Percentiles rank a stretch among this genome's conserved stretches.
phyloP scores from a whole-genome alignment of 2,888 invertebrate species.

The Graphium colonna region DNA sequence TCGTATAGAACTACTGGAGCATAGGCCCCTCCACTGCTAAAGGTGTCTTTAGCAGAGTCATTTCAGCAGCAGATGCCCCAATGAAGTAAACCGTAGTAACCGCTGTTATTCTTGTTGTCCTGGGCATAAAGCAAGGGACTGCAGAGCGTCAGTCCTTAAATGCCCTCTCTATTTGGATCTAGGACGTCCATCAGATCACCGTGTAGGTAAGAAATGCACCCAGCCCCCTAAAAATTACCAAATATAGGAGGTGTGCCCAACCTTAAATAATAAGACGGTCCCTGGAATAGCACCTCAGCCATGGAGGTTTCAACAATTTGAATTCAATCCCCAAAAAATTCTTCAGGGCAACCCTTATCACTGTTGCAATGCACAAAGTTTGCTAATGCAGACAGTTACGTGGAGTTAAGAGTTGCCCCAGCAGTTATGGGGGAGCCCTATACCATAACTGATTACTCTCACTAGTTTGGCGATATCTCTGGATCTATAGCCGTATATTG shows the following conservation, averaged over 20 bases:
- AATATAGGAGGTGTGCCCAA: neutral
- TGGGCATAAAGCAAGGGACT: constrained; percentile 20
- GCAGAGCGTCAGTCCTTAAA: neutral
- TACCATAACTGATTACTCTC: constrained; percentile 17
- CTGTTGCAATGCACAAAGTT: constrained; percentile 16
- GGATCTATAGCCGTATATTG: constrained; percentile 19
- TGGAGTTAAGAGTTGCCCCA: constrained; percentile 19
- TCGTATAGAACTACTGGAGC: constrained; percentile 9
- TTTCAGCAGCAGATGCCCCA: constrained; percentile 17
- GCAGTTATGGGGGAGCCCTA: constrained; percentile 29
- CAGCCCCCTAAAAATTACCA: neutral
- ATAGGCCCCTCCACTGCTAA: constrained; percentile 19
- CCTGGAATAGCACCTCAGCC: neutral
- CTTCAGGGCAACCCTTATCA: constrained; percentile 15
- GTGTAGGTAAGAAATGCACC: neutral
- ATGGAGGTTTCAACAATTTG: neutral
- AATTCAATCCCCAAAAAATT: neutral
- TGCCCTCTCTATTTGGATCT: neutral
- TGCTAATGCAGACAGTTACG: constrained; percentile 20
- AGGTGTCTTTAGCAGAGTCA: constrained; percentile 20
- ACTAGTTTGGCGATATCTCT: constrained; percentile 19
- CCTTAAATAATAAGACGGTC: neutral
- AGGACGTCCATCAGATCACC: neutral
- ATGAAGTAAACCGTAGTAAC: constrained; percentile 11
- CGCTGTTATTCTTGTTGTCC: constrained; percentile 23